Conservation (phyloP, 2,888 invertebrate species). For the Diplolepis rosae region DNA sequence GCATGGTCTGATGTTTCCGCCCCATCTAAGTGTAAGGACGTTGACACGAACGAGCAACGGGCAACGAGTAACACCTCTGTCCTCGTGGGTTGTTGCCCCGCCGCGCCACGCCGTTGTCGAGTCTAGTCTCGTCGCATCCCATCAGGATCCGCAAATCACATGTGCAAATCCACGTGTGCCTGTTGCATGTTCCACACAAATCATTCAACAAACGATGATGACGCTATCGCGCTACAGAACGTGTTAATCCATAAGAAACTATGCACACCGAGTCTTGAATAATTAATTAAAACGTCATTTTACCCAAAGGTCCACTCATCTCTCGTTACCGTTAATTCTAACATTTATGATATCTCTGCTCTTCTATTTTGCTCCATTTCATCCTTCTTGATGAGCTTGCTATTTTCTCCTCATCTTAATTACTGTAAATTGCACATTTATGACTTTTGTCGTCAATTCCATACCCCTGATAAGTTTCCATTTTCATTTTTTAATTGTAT, state of each 20-base stretch:
- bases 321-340: slow-evolving; percentile 20
- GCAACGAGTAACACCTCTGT: slow-evolving; percentile 54
- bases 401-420: not conserved
- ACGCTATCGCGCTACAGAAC: slow-evolving; percentile 16
- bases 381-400: not conserved
- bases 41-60: slow-evolving; percentile 57
- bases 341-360: not conserved
- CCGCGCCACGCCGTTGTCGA: slow-evolving; percentile 47
- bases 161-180: slow-evolving; percentile 11
- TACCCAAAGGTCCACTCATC: slow-evolving; percentile 3
- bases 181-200: slow-evolving; percentile 21
- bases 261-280: slow-evolving; percentile 24
- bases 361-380: not conserved
- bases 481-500: no score
- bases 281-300: slow-evolving; percentile 25
- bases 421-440: not conserved
- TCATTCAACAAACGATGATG: slow-evolving; percentile 30
- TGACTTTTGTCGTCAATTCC: slow-evolving; percentile 16
- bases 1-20: slow-evolving; percentile 60
- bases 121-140: slow-evolving; percentile 45
- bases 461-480: no score
- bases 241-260: slow-evolving; percentile 29
- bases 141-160: slow-evolving; percentile 32
- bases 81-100: slow-evolving; percentile 45
- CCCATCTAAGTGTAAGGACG: slow-evolving; percentile 60